phyloP scores from a whole-genome alignment of 2,113 vertebrate species.

The Rhynchomys soricoides region DNA sequence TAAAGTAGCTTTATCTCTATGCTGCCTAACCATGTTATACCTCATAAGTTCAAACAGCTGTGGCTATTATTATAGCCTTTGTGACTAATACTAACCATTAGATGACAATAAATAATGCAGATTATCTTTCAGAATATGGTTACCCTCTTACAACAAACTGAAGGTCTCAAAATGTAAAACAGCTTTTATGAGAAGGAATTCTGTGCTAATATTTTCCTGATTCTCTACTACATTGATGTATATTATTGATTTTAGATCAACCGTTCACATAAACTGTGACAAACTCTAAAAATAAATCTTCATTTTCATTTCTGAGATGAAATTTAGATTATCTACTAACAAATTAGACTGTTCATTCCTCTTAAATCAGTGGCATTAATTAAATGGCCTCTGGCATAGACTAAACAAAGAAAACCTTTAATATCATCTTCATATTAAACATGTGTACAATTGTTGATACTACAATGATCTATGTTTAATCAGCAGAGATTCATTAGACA shows the following conservation, averaged over 20 bases:
- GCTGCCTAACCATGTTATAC: too few species aligned
- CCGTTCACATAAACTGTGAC: neutral
- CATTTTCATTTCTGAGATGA: neutral
- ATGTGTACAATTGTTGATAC: too few species aligned
- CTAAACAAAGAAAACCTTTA: neutral
- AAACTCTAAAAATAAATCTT: neutral
- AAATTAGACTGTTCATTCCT: neutral
- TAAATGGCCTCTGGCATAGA: neutral
- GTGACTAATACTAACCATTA: neutral
- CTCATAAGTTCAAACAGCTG: neutral
- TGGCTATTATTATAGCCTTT: neutral
- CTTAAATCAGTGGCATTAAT: neutral
- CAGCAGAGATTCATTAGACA: neutral
- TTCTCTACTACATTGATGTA: neutral
- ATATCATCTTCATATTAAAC: neutral
- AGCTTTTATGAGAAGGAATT: neutral
- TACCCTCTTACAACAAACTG: neutral
- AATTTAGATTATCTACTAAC: neutral
- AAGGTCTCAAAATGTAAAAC: neutral
- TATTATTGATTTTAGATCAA: neutral
- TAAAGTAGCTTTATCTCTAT: neutral
- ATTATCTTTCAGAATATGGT: neutral
- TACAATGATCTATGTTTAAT: neutral
- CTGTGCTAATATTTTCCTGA: neutral
- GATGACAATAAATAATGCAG: too few species aligned